phyloP scores from a whole-genome alignment of 1,140 invertebrate genomes.

The Drosophila nigromelanica region DNA sequence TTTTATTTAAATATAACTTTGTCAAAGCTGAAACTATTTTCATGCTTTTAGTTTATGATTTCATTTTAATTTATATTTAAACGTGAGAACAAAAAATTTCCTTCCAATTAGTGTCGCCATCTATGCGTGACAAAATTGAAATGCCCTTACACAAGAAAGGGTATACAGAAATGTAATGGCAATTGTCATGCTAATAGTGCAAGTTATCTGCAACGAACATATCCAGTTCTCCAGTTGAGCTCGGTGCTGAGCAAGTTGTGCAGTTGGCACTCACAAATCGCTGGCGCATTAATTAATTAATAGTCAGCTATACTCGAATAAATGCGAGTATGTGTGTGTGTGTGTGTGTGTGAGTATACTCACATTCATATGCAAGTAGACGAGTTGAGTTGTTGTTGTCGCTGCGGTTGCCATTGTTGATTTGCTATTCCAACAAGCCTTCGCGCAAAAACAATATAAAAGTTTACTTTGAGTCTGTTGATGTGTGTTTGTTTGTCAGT shows the following conservation, averaged over 20 bases:
- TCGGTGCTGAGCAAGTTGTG: background rate
- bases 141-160: background rate
- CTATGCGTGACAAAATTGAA: no score
- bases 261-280: constrained; percentile 43
- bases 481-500: constrained; percentile 22
- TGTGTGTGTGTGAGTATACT: background rate
- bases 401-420: constrained; percentile 28
- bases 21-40: no score
- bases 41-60: no score
- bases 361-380: background rate
- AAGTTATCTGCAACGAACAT: constrained; percentile 5
- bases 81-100: no score
- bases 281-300: constrained; percentile 68
- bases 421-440: constrained; percentile 21
- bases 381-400: constrained; percentile 6
- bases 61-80: no score
- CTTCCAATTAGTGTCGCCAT: no score
- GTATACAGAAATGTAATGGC: constrained; percentile 12
- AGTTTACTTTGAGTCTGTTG: constrained; percentile 25
- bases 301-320: constrained; percentile 36
- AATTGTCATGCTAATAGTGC: constrained; percentile 14
- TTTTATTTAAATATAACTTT: no score
- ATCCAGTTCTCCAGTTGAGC: constrained; percentile 15
- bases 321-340: constrained; percentile 2
- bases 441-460: constrained; percentile 42